Percentiles rank a stretch among this genome's conserved stretches.
Evolutionary conservation across 2,888 invertebrate species (phyloP).

Genomic region (Corythucha ciliata): DNA sequence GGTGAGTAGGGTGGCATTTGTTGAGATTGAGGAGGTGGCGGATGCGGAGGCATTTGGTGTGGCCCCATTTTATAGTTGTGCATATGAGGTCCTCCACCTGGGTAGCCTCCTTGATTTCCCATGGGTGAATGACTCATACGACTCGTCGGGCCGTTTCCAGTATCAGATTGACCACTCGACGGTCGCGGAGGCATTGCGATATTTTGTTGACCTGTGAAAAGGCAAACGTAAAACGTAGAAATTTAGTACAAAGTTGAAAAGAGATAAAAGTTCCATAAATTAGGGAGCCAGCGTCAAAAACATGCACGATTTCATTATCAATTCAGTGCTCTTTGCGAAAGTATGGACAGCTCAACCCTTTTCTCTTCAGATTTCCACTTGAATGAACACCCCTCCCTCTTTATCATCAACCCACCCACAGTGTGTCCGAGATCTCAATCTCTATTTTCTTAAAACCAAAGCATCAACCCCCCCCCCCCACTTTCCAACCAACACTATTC

Average conservation of each 20-base stretch:
- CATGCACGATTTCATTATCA: neutral
- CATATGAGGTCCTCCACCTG: slow-evolving; percentile 47
- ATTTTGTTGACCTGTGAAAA: slow-evolving; percentile 70
- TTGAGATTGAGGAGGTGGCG: slow-evolving; percentile 39
- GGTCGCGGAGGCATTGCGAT: slow-evolving; percentile 94
- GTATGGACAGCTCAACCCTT: too few species aligned
- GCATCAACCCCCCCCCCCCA: neutral
- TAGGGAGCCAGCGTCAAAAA: neutral
- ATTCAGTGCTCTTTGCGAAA: too few species aligned
- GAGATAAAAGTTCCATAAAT: neutral
- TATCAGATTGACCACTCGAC: slow-evolving; percentile 69
- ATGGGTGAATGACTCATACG: slow-evolving; percentile 63
- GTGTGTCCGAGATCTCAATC: too few species aligned
- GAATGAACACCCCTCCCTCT: too few species aligned
- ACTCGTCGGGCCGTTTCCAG: slow-evolving; percentile 49
- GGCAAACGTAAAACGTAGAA: neutral
- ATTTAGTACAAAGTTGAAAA: neutral
- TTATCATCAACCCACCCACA: too few species aligned
- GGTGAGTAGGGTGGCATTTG: slow-evolving; percentile 49
- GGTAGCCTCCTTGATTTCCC: slow-evolving; percentile 52
- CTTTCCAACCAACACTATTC: too few species aligned
- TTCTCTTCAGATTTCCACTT: too few species aligned
- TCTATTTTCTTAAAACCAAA: too few species aligned
- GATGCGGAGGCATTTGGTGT: slow-evolving; percentile 43
- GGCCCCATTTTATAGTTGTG: slow-evolving; percentile 54